These are phyloP conservation scores for Drosophila malerkotliana DNA, from an alignment of 1,140 invertebrate species.

Conservation along the genomic window DNA sequence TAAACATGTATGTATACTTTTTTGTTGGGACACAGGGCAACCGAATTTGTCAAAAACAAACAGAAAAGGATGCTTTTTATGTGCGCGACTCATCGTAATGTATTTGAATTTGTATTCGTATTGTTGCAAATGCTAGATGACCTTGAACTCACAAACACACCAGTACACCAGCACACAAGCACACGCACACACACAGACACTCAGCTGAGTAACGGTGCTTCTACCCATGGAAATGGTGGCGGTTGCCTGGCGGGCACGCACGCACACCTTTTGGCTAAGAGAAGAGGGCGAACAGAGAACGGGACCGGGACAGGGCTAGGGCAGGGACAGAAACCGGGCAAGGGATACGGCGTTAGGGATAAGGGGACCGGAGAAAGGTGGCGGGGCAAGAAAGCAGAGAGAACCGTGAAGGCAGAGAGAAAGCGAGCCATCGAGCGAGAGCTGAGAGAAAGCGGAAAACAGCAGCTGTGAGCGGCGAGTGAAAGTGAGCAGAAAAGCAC, in stretches of 20 bases:
- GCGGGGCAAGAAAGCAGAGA: neutral
- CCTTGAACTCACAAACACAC: constrained; percentile 79
- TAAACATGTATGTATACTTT: constrained; percentile 9
- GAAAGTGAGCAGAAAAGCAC: constrained; percentile 80
- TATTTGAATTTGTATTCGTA: constrained; percentile 75
- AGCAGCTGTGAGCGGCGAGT: constrained; percentile 75
- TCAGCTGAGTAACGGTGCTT: constrained; percentile 45
- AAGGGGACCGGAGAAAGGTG: constrained; percentile 11
- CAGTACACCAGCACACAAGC: constrained; percentile 31
- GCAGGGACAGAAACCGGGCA: neutral
- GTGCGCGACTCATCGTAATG: constrained; percentile 64
- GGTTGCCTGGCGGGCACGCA: constrained; percentile 71
- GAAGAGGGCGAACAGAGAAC: constrained; percentile 31
- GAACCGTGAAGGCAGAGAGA: constrained; percentile 5
- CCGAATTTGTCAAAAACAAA: constrained; percentile 60
- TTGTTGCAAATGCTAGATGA: constrained; percentile 82
- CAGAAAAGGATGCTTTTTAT: constrained; percentile 64
- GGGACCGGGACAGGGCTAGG: neutral
- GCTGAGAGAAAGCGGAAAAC: constrained; percentile 41
- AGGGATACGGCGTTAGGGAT: neutral
- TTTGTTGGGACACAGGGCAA: constrained; percentile 4
- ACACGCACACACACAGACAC: constrained; percentile 20
- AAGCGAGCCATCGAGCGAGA: constrained; percentile 6
- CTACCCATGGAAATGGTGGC: constrained; percentile 50
- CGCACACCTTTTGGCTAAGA: constrained; percentile 68